Evolutionary conservation across 2,113 vertebrate species (phyloP), one percentile per base, ranked within the genome.

Genomic region (Calidris pugnax): DNA sequence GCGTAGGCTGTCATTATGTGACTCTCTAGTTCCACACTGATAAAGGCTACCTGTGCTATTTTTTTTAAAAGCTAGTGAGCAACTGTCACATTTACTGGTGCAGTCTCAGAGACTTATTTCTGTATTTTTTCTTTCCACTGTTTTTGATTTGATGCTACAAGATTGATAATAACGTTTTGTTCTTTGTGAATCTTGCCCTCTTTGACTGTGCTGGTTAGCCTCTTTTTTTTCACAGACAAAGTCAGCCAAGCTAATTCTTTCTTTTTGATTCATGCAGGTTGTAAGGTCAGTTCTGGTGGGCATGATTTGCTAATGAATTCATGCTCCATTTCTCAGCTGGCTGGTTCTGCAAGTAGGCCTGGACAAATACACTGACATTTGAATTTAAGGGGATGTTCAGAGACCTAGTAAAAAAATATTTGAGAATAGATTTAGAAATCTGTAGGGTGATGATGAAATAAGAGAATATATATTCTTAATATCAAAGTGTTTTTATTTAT

Each of bases 261-360:
- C 39, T 67, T 91, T 94, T 92, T 50, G 82, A 78, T 96, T 89
- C 79, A 68, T 66, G 82, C n/a, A 80, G 88, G 93, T 93, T 93
- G 45, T 89, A 92, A 92, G 92, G 92, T 95, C 90, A 92, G 62
- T 89, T 95, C 86, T 95, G 77, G 84, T 89, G 87, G 66, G 64
- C 90, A 89, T 56, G 73, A 93, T 64, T 94, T 92, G 39, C 45
- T 97, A 93, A 95, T 85, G 83, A 96, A 94, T 93, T 85, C 53
- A 24, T 93, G 92, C 92, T 96, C 86, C 64, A 80, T 94, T 94
- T 94, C 90, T 89, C 94, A 94, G 64, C 39, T 97, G 95, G 47
- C 39, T 96, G 77, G 39, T 91, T 95, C 94, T 93, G 85, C 57
- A 85, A 81, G 89, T 78, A 75, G 66, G 55, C 90, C 51, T 92